Percentiles rank a stretch among this genome's conserved stretches.
These are phyloP conservation scores for Noctua comes DNA, from an alignment of 2,888 invertebrate species.

Conservation along the genomic window DNA sequence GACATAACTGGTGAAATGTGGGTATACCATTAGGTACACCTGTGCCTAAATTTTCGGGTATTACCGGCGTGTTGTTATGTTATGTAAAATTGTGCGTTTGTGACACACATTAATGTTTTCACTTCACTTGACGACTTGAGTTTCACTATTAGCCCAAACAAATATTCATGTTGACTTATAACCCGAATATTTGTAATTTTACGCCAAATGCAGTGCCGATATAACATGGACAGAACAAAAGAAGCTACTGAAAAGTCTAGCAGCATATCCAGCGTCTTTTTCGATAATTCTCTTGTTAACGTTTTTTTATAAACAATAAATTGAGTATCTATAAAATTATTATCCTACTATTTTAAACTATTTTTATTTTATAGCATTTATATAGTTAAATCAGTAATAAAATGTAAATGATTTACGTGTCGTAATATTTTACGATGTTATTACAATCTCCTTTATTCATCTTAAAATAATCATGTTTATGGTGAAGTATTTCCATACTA, in stretches of 20 bases:
- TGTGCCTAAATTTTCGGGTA: no score
- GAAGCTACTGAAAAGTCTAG: background rate
- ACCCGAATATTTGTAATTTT: background rate
- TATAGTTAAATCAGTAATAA: slow-evolving; percentile 13
- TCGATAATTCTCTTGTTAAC: background rate
- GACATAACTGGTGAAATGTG: no score
- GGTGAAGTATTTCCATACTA: background rate
- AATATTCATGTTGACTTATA: background rate
- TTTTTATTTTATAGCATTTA: slow-evolving; percentile 22
- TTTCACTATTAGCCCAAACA: background rate
- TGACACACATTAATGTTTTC: background rate
- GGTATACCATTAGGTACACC: no score
- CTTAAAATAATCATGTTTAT: background rate
- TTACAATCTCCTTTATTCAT: background rate
- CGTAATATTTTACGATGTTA: slow-evolving; percentile 12
- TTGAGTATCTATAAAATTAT: slow-evolving; percentile 3
- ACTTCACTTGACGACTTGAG: background rate
- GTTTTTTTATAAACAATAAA: background rate
- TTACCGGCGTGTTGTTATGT: no score
- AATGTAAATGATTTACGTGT: slow-evolving; percentile 13
- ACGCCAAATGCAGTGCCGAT: background rate
- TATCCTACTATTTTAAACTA: background rate
- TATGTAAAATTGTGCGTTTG: background rate
- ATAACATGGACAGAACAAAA: background rate
- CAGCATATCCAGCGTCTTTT: background rate